Percentiles rank a stretch among this genome's conserved stretches.
phyloP scores from a whole-genome alignment of 1,140 invertebrate species.

The Campoletis sonorensis region DNA sequence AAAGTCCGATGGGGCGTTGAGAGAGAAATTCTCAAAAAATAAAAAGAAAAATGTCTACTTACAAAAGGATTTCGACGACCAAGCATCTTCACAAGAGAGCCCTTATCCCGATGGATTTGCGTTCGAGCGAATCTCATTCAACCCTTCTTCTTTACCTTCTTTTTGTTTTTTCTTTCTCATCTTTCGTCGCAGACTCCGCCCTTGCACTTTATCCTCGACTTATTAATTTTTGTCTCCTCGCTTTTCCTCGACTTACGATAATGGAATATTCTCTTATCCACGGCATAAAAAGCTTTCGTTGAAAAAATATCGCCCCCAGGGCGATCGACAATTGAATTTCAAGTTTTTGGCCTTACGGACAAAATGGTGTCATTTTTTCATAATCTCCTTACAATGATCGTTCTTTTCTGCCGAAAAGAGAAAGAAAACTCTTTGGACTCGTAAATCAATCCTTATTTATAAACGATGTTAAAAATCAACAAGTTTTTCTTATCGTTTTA shows the following conservation, averaged over 20 bases:
- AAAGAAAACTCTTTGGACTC: background rate
- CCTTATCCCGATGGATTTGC: background rate
- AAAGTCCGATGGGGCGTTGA: background rate
- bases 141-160: background rate
- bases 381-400: background rate
- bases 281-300: background rate
- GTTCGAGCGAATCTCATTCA: conserved; percentile 8
- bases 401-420: background rate
- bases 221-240: conserved; percentile 11
- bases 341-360: background rate
- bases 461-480: background rate
- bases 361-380: background rate
- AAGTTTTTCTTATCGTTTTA: background rate
- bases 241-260: background rate
- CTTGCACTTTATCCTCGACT: conserved; percentile 18
- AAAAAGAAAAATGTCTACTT: background rate
- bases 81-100: conserved; percentile 8
- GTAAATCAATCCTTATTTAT: background rate
- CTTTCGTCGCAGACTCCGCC: background rate
- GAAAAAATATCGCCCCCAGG: background rate
- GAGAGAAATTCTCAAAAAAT: background rate
- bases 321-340: background rate
- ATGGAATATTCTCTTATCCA: background rate
- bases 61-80: conserved; percentile 4
- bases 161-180: background rate